These are phyloP conservation scores for Poeciliopsis prolifica DNA, from an alignment of 2,113 vertebrate species.

Conservation along the genomic window DNA sequence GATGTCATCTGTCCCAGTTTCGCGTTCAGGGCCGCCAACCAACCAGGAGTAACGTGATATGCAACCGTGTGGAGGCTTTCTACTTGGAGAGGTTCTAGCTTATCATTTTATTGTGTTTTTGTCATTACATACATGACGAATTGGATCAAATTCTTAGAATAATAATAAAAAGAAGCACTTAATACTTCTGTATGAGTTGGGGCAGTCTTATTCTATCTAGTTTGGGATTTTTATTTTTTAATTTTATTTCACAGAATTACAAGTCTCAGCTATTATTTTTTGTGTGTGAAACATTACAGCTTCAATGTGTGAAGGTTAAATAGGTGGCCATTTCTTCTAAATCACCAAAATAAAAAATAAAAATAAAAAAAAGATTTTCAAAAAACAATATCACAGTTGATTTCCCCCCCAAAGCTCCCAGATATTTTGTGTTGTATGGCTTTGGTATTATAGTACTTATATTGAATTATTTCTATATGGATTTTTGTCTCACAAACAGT, in stretches of 20 bases:
- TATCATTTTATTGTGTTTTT: slow-evolving; percentile 8
- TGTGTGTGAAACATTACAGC: not conserved
- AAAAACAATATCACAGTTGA: not conserved
- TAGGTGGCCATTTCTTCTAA: not conserved
- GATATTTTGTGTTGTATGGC: not conserved
- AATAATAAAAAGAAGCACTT: not conserved
- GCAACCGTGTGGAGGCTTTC: slow-evolving; percentile 53
- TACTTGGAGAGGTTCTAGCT: slow-evolving; percentile 58
- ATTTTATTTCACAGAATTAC: not conserved
- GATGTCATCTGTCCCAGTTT: slow-evolving; percentile 39
- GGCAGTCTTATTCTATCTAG: not conserved
- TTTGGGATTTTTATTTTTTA: not conserved
- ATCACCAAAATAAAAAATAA: not conserved
- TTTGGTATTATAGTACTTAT: not conserved
- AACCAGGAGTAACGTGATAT: slow-evolving; percentile 8
- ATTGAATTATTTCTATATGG: not conserved
- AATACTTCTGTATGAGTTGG: not conserved
- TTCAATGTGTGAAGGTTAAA: not conserved
- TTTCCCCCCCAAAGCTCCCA: not conserved
- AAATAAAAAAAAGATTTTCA: not conserved
- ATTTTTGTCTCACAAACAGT: not conserved
- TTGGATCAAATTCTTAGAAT: not conserved
- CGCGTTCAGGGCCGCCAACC: slow-evolving; percentile 3
- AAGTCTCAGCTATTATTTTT: slow-evolving; percentile 8
- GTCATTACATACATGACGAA: not conserved